These are phyloP conservation scores for Oceanodroma leucorhoa DNA, from an alignment of 2,797 vertebrate species.

Conservation along the genomic window DNA sequence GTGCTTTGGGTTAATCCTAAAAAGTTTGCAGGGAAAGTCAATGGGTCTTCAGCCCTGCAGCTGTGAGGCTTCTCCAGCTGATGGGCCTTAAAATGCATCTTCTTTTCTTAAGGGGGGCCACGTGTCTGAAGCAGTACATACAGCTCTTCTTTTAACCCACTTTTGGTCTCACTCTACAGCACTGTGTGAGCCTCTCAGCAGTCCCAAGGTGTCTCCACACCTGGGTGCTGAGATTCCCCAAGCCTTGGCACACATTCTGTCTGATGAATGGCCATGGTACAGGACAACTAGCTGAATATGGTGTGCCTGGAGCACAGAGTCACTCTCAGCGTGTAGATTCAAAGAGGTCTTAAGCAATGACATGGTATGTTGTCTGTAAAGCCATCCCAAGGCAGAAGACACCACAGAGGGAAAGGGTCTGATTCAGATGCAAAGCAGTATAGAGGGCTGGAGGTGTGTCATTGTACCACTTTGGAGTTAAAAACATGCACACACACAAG, in stretches of 20 bases:
- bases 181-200: background rate
- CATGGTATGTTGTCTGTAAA: background rate
- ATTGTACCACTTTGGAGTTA: background rate
- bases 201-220: background rate
- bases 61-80: background rate
- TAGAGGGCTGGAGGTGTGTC: background rate
- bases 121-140: rapidly evolving
- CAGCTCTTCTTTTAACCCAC: background rate
- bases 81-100: background rate
- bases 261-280: rapidly evolving
- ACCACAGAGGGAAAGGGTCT: background rate
- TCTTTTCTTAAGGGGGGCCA: background rate
- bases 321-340: background rate
- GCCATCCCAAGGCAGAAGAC: background rate
- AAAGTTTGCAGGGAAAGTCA: background rate
- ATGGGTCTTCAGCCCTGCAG: background rate
- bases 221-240: background rate
- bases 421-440: background rate
- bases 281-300: background rate
- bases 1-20: background rate
- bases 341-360: background rate
- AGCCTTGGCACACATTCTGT: too few relatives aligned
- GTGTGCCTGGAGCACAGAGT: background rate
- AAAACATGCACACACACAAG: background rate
- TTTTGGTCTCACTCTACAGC: background rate